phyloP scores from a whole-genome alignment of 2,888 invertebrate genomes.

The Netelia inedita region DNA sequence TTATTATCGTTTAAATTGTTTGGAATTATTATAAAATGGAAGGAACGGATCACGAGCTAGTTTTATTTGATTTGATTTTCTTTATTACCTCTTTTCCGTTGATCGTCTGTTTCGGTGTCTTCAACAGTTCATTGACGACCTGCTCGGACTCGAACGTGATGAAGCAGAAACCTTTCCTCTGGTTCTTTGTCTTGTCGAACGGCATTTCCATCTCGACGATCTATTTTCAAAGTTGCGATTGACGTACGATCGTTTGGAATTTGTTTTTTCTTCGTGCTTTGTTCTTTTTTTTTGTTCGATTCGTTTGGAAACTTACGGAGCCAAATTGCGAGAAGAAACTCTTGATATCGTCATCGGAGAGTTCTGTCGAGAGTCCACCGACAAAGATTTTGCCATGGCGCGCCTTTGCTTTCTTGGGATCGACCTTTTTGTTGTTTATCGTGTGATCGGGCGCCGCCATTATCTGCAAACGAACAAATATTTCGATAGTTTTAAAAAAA shows the following conservation, averaged over 20 bases:
- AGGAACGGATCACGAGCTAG: too few species aligned
- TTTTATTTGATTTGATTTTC: conserved; percentile 23
- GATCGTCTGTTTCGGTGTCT: conserved; percentile 96
- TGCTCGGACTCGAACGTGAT: conserved; percentile 98
- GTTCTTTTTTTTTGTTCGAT: conserved; percentile 25
- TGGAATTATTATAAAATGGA: neutral
- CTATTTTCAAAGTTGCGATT: conserved; percentile 86
- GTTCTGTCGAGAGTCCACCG: conserved; percentile 96
- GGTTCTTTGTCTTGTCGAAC: conserved; percentile 98
- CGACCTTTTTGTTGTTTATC: conserved; percentile 98
- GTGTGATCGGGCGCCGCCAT: conserved; percentile 95
- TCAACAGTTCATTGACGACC: conserved; percentile 95
- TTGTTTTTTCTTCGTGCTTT: neutral
- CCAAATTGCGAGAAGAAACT: conserved; percentile 97
- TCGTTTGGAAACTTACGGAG: conserved; percentile 88
- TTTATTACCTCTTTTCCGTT: conserved; percentile 94
- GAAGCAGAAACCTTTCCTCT: conserved; percentile 98
- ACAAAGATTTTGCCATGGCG: conserved; percentile 98
- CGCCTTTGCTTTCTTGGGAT: conserved; percentile 96
- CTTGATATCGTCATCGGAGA: conserved; percentile 97
- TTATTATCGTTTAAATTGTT: neutral
- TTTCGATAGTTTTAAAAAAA: conserved; percentile 3
- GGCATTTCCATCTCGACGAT: conserved; percentile 98
- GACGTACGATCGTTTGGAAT: neutral
- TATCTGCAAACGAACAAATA: conserved; percentile 81